phyloP scores from a whole-genome alignment of 53 echinoderm and acorn worm species.

The Glandiceps talaboti region DNA sequence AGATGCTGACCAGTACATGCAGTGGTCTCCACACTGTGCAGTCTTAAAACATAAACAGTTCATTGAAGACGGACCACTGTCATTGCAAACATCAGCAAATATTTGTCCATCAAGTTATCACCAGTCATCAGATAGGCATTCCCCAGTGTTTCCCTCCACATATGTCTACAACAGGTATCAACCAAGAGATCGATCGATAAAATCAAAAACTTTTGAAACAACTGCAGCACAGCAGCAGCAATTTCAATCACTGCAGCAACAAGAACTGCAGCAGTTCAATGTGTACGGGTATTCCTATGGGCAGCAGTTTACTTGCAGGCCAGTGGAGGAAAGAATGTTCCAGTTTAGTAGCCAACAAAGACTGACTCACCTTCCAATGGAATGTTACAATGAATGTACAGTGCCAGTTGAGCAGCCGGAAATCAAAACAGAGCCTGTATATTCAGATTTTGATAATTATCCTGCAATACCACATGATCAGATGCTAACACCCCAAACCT shows the following conservation, averaged over 20 bases:
- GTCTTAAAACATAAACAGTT: slow-evolving; percentile 50
- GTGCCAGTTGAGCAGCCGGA: neutral
- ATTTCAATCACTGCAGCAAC: neutral
- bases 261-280: neutral
- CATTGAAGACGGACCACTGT: slow-evolving; percentile 69
- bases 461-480: slow-evolving; percentile 41
- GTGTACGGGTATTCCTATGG: neutral
- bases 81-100: slow-evolving; percentile 87
- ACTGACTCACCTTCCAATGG: neutral
- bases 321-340: neutral
- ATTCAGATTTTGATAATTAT: slow-evolving; percentile 6
- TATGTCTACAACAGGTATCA: slow-evolving; percentile 51
- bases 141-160: slow-evolving; percentile 44
- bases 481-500: slow-evolving; percentile 70
- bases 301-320: neutral
- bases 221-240: slow-evolving; percentile 4
- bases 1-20: slow-evolving; percentile 1
- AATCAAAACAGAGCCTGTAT: slow-evolving; percentile 2
- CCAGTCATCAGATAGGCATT: slow-evolving; percentile 55
- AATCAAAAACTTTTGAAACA: slow-evolving; percentile 4
- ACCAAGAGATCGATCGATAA: slow-evolving; percentile 14
- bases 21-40: slow-evolving; percentile 84
- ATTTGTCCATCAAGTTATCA: slow-evolving; percentile 88
- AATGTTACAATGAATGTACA: neutral
- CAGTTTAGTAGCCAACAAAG: neutral